Conservation (phyloP, 1,140 invertebrate genomes). For the Anastrepha ludens region DNA sequence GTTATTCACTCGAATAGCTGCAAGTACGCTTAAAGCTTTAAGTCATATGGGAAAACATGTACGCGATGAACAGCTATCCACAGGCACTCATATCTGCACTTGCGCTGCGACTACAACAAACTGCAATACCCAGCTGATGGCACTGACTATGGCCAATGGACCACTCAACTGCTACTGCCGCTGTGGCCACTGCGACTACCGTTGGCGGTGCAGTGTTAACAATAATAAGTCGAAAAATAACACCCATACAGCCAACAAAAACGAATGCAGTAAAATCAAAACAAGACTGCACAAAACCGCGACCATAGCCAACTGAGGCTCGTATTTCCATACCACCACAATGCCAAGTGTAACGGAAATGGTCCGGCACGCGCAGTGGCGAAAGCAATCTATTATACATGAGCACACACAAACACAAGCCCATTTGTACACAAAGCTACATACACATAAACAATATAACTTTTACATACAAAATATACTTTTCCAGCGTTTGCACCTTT, state of each 20-base stretch:
- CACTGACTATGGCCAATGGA: background rate
- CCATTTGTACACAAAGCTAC: background rate
- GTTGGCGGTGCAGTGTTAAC: background rate
- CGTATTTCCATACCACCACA: background rate
- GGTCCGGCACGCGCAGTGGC: background rate
- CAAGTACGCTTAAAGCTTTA: background rate
- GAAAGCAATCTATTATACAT: slow-evolving; percentile 10
- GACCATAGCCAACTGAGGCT: background rate
- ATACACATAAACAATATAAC: background rate
- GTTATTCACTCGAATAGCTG: no score
- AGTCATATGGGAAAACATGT: background rate
- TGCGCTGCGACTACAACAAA: background rate
- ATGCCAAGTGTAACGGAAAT: slow-evolving; percentile 19
- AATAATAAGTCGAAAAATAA: background rate
- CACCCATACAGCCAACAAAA: background rate
- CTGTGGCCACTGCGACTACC: background rate
- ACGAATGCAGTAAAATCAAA: background rate
- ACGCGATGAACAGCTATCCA: background rate
- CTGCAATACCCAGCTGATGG: background rate
- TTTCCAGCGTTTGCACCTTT: slow-evolving; percentile 25
- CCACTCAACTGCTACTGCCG: background rate
- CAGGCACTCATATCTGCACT: background rate
- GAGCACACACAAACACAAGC: background rate
- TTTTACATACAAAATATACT: background rate
- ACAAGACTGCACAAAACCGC: background rate